These are phyloP conservation scores for Arctia plantaginis DNA, from an alignment of 2,888 invertebrate genomes.

Conservation along the genomic window DNA sequence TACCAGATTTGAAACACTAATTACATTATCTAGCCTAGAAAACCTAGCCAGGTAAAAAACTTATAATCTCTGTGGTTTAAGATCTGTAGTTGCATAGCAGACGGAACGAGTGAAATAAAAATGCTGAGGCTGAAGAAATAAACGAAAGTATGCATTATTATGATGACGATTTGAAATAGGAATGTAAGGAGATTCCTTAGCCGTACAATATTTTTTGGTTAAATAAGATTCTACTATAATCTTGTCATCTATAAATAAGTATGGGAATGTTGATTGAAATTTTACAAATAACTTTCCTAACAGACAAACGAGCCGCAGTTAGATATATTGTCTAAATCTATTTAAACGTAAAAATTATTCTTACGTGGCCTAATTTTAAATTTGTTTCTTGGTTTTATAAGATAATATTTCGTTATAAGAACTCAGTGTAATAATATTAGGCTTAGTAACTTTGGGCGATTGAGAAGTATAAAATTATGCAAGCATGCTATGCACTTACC, in stretches of 20 bases:
- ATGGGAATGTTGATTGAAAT: slow-evolving; percentile 42
- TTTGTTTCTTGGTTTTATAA: background rate
- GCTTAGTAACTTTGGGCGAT: background rate
- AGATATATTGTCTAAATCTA: background rate
- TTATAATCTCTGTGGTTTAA: slow-evolving; percentile 57
- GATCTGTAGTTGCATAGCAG: slow-evolving; percentile 65
- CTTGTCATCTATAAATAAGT: slow-evolving; percentile 44
- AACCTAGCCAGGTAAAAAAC: background rate
- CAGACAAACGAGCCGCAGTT: slow-evolving; percentile 1
- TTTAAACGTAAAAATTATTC: background rate
- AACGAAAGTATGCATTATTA: slow-evolving; percentile 85
- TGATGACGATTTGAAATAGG: slow-evolving; percentile 77
- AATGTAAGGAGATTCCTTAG: slow-evolving; percentile 57
- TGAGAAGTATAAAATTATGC: background rate
- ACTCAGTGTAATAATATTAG: background rate
- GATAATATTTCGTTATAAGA: background rate
- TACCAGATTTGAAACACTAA: too few species aligned
- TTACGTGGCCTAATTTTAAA: background rate
- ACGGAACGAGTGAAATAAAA: slow-evolving; percentile 79
- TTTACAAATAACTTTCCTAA: slow-evolving; percentile 31
- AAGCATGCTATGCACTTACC: too few species aligned
- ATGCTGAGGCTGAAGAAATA: slow-evolving; percentile 79
- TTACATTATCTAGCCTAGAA: background rate
- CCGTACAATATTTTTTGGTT: slow-evolving; percentile 31
- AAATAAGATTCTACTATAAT: slow-evolving; percentile 34